A percentile compares a stretch with the other conserved stretches of the same genome.
Evolutionary conservation across 92 coral and sea anemone genomes (phyloP).

Genomic region (Palythoa grandis): DNA sequence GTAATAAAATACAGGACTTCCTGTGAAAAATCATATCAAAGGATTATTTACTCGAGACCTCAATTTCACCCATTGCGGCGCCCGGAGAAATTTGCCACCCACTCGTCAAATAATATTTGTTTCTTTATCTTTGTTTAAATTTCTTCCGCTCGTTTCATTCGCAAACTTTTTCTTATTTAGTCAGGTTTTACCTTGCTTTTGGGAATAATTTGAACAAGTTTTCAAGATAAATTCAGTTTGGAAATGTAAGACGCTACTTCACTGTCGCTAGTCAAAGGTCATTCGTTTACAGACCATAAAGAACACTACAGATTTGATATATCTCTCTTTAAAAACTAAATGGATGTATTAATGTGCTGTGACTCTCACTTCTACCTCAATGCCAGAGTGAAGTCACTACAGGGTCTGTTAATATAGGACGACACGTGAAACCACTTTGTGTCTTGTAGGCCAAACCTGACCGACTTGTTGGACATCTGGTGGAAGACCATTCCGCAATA

Average conservation of each 20-base stretch:
- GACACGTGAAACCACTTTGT: background rate
- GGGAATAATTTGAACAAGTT: background rate
- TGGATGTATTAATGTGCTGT: background rate
- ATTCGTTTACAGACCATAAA: no score
- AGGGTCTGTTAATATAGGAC: background rate
- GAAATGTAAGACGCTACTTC: background rate
- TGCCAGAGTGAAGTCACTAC: background rate
- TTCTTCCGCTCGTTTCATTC: background rate
- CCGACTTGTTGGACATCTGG: slow-evolving; percentile 86
- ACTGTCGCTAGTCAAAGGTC: background rate
- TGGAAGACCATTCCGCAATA: slow-evolving; percentile 94
- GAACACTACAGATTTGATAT: no score
- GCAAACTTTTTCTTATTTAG: background rate
- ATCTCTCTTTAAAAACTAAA: no score
- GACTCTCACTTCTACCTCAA: background rate
- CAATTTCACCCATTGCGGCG: background rate
- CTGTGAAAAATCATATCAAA: background rate
- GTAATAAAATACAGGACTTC: background rate
- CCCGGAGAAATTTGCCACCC: background rate
- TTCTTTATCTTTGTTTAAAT: background rate
- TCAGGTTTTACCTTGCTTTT: background rate
- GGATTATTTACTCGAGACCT: background rate
- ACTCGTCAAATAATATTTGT: background rate
- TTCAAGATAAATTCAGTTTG: background rate
- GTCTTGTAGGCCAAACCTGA: slow-evolving; percentile 79